Evolutionary conservation across 2,113 vertebrate genomes (phyloP), one percentile per base, ranked within the genome.

Genomic region (Manacus vitellinus): DNA sequence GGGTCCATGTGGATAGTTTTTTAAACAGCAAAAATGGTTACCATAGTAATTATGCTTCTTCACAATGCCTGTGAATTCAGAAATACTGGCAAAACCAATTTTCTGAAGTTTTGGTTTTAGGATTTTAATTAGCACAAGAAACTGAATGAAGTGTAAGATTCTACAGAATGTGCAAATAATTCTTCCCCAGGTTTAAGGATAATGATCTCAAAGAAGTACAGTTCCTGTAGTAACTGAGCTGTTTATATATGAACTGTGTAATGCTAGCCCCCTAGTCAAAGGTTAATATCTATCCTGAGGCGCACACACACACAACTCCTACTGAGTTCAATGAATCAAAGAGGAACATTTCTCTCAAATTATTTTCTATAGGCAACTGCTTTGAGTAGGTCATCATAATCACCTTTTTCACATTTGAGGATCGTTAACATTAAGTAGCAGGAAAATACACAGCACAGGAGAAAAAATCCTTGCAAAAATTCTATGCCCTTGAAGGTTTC

Each of bases 221-320:
- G 52, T 59, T 94, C 63, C 88, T 96, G 79, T 33, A 93, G 84
- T 66, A 86, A 73, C 75, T 63, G 78, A 74, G 67, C n/a, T 92
- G 81, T 95, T 93, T 85, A 44, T 82, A 71, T 51, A 62, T 61
- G 67, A 72, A 49, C 82, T 77, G 0, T 66, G 79, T 61, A 75
- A 56, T 47, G 54, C 74, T 62, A 51, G 33, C 62, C 37, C 61
- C 88, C 71, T 71, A 85, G 66, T 77, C 92, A 97, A 55, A 90
- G 91, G 90, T 89, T 91, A 70, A 84, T 97, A 44, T 44, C 81
- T 81, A 17, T 91, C 86, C 94, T 62, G 73, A 88, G 77, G 90
- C 39, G 1, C 67, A 41, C 37, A 41, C 68, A 74, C 62, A 67
- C 62, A 86, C 7, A 84, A 19, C 35, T 90, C 63, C 74, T 58